phyloP scores from a whole-genome alignment of 2,888 invertebrate species.

The Elmis aenea region DNA sequence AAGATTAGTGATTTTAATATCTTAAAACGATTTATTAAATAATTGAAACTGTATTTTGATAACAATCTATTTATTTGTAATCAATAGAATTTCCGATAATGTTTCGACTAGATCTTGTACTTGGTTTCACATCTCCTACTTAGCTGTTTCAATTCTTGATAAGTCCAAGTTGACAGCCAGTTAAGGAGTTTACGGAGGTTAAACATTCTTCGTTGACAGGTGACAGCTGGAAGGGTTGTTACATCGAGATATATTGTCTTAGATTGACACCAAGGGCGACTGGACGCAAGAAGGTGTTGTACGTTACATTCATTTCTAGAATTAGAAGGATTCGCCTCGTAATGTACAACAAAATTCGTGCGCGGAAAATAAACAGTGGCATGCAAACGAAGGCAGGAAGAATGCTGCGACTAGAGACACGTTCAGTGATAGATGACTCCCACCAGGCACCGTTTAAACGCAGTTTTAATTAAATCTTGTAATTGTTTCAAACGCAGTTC shows the following conservation, averaged over 20 bases:
- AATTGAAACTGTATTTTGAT: too few relatives aligned
- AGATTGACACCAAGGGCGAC: conserved; percentile 18
- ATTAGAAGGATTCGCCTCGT: not conserved
- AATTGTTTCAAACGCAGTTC: conserved; percentile 46
- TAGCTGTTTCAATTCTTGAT: conserved; percentile 19
- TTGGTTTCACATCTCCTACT: too few relatives aligned
- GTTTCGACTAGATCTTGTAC: too few relatives aligned
- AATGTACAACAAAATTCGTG: conserved; percentile 1
- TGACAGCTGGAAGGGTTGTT: conserved; percentile 23
- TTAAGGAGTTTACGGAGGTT: conserved; percentile 19
- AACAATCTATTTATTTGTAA: too few relatives aligned
- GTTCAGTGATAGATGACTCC: conserved; percentile 48
- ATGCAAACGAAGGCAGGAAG: conserved; percentile 43
- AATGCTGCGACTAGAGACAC: conserved; percentile 41
- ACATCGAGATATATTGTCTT: conserved; percentile 19
- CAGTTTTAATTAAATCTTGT: conserved; percentile 51
- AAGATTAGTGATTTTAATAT: too few relatives aligned
- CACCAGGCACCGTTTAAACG: conserved; percentile 45
- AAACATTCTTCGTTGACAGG: conserved; percentile 20
- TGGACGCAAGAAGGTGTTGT: conserved; percentile 18
- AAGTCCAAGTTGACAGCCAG: conserved; percentile 16
- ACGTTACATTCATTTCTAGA: conserved; percentile 13
- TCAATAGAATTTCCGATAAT: too few relatives aligned
- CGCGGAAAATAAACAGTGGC: conserved; percentile 32
- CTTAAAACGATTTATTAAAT: too few relatives aligned